Conservation (phyloP, 1,140 invertebrate genomes). For the Lamellibrachia luymesi region DNA sequence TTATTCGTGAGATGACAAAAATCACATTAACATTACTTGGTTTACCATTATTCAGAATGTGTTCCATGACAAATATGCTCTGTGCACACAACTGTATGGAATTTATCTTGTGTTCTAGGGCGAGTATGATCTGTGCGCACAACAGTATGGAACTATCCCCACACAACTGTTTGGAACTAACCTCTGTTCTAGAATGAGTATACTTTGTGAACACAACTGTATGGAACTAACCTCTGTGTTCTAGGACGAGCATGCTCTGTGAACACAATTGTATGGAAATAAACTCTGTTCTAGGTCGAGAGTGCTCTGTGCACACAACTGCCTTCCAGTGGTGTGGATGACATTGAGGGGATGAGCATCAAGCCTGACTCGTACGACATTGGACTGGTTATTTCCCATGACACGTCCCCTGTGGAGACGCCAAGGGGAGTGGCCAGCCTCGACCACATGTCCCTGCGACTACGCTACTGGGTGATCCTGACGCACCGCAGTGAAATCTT, state of each 20-base stretch:
- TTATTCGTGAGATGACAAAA: neutral
- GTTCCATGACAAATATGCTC: no score
- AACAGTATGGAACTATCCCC: neutral
- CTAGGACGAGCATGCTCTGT: no score
- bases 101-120: neutral
- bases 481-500: conserved; percentile 70
- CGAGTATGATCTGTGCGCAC: conserved; percentile 1
- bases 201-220: no score
- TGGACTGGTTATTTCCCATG: conserved; percentile 67
- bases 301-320: conserved; percentile 8
- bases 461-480: conserved; percentile 75
- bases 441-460: conserved; percentile 56
- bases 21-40: no score
- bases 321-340: neutral
- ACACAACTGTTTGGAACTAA: no score
- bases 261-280: neutral
- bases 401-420: conserved; percentile 17
- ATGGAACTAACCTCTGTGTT: no score
- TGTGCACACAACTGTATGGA: neutral
- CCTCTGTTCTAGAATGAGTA: no score
- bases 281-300: neutral
- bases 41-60: no score
- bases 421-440: neutral
- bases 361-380: conserved; percentile 50
- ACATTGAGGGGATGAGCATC: conserved; percentile 58